These are phyloP conservation scores for Physocephala rufipes DNA, from an alignment of 2,888 invertebrate species.

Conservation along the genomic window DNA sequence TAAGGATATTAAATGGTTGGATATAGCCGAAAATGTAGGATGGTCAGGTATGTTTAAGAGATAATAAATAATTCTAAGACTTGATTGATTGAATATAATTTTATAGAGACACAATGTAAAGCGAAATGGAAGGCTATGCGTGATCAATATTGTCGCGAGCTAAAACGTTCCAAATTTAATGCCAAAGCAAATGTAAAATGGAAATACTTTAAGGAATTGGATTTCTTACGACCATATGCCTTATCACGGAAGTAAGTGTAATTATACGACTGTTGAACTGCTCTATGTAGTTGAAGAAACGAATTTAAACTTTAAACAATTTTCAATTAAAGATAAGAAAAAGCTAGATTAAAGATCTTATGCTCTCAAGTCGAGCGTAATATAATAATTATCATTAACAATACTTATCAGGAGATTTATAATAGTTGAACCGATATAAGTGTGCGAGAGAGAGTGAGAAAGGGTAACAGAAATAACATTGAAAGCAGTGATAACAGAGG, in stretches of 20 bases:
- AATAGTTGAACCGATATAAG: too few relatives aligned
- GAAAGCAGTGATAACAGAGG: too few relatives aligned
- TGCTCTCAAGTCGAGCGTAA: too few relatives aligned
- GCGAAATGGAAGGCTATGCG: slow-evolving; percentile 63
- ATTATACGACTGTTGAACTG: not conserved
- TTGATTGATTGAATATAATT: not conserved
- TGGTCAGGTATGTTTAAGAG: slow-evolving; percentile 55
- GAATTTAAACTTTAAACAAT: too few relatives aligned
- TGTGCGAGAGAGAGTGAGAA: too few relatives aligned
- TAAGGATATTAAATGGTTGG: slow-evolving; percentile 59
- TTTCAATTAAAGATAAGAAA: too few relatives aligned
- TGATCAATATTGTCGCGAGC: slow-evolving; percentile 62
- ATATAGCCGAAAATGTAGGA: slow-evolving; percentile 56
- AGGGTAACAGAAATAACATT: too few relatives aligned
- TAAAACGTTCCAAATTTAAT: slow-evolving; percentile 58
- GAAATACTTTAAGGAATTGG: slow-evolving; percentile 61
- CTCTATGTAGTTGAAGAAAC: not conserved
- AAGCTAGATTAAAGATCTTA: too few relatives aligned
- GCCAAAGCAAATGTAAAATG: slow-evolving; percentile 58
- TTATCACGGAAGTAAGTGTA: slow-evolving; percentile 58
- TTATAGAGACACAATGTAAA: slow-evolving; percentile 57
- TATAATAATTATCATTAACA: too few relatives aligned
- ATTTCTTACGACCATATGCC: slow-evolving; percentile 60
- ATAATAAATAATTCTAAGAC: not conserved
- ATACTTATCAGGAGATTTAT: too few relatives aligned